A percentile compares a stretch with the other conserved stretches of the same genome.
Conservation (phyloP, 2,113 vertebrate genomes). For the Recurvirostra avosetta region DNA sequence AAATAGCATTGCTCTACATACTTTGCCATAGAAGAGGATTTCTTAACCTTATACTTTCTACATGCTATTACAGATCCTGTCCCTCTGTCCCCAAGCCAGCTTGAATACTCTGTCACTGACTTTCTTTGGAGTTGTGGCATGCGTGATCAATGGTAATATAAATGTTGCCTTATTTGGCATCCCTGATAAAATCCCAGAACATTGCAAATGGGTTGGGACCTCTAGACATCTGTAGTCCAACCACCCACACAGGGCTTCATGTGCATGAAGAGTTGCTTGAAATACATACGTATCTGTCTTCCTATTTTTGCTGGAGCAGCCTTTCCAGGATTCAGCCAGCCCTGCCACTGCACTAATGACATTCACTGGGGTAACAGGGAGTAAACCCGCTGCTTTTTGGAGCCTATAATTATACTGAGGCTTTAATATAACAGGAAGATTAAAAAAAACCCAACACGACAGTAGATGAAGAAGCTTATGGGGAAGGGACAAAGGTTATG, state of each 20-base stretch:
- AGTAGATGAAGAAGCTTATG: background rate
- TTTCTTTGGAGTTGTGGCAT: background rate
- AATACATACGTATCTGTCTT: background rate
- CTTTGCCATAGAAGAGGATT: background rate
- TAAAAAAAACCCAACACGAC: background rate
- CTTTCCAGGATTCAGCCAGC: background rate
- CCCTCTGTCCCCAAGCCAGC: accelerated
- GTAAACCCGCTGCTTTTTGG: background rate
- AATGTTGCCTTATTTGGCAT: background rate
- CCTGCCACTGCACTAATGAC: background rate
- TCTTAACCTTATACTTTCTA: background rate
- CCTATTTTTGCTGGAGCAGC: background rate
- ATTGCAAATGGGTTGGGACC: background rate
- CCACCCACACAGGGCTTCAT: background rate
- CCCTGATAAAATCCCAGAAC: background rate
- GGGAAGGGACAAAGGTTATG: background rate
- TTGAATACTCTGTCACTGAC: background rate
- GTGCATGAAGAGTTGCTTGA: background rate
- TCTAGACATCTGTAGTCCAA: background rate
- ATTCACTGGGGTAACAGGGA: background rate
- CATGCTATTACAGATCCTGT: background rate
- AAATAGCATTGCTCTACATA: background rate
- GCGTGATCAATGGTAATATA: background rate
- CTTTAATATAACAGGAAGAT: background rate
- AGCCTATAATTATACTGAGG: background rate